These are phyloP conservation scores for Sciaenops ocellatus DNA, from an alignment of 2,797 vertebrate genomes.

Conservation along the genomic window DNA sequence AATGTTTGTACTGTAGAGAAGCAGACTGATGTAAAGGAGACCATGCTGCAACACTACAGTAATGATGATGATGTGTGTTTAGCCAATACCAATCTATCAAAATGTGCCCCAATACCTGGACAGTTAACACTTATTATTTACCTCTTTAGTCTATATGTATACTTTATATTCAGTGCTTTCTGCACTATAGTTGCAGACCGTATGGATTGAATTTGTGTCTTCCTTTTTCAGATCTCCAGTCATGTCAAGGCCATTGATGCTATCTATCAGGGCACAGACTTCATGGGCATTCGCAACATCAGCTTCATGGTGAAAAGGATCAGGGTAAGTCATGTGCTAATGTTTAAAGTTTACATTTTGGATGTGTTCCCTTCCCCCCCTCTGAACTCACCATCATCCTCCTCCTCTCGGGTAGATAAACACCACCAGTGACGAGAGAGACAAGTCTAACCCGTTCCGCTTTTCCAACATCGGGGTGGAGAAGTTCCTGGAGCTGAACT, in stretches of 20 bases:
- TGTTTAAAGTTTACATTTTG: not conserved
- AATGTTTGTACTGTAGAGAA: not conserved
- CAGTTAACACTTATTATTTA: not conserved
- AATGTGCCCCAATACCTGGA: too few relatives aligned
- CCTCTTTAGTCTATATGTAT: not conserved
- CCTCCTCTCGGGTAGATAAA: constrained; percentile 88
- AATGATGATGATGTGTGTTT: not conserved
- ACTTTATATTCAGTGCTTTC: not conserved
- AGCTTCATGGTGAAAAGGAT: constrained; percentile 99
- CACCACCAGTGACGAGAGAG: constrained; percentile 92
- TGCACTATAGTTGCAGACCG: not conserved
- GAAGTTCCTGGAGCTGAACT: constrained; percentile 98
- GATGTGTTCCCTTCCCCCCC: not conserved
- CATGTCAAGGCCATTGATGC: constrained; percentile 98
- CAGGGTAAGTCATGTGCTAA: constrained; percentile 85
- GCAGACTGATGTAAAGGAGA: not conserved
- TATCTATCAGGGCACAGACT: constrained; percentile 99
- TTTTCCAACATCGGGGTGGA: constrained; percentile 98
- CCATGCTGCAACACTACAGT: too few relatives aligned
- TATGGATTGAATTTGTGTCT: not conserved
- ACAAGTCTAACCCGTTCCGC: constrained; percentile 95
- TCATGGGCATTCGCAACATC: constrained; percentile 98
- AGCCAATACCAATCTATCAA: not conserved
- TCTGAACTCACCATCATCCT: constrained; percentile 9
- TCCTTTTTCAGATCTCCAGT: constrained; percentile 92